These are phyloP conservation scores for Brachylomia viminalis DNA, from an alignment of 2,888 invertebrate species.

Conservation along the genomic window DNA sequence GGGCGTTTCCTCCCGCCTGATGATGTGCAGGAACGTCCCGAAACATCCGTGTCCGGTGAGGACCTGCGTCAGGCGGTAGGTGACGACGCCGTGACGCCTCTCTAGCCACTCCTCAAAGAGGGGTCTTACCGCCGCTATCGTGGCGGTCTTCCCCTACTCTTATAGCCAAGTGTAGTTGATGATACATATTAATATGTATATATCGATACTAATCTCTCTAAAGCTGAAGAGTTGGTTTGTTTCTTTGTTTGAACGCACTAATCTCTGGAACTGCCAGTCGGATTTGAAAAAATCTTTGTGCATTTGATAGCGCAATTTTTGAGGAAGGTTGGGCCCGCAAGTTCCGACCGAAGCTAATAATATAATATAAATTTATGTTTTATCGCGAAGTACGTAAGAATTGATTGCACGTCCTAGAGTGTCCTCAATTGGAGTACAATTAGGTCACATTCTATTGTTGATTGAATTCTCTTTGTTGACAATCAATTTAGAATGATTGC, in stretches of 20 bases:
- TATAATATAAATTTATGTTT: slow-evolving; percentile 30
- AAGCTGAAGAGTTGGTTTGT: neutral
- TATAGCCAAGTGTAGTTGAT: too few species aligned
- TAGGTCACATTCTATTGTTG: slow-evolving; percentile 34
- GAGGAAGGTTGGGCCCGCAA: neutral
- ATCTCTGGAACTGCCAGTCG: too few species aligned
- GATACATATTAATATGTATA: slow-evolving; percentile 9
- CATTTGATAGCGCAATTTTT: neutral
- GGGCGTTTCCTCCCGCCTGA: too few species aligned
- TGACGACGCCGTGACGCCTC: too few species aligned
- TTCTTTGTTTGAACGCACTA: too few species aligned
- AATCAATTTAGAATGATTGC: neutral
- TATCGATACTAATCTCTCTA: neutral
- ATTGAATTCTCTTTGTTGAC: slow-evolving; percentile 13
- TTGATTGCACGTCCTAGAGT: slow-evolving; percentile 37
- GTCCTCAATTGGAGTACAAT: slow-evolving; percentile 35
- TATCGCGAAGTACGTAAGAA: slow-evolving; percentile 35
- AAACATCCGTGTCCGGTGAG: too few species aligned
- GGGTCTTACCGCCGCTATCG: too few species aligned
- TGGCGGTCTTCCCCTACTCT: too few species aligned
- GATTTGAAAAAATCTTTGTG: neutral
- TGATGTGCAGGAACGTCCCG: too few species aligned
- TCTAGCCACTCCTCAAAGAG: too few species aligned
- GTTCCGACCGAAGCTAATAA: too few species aligned
- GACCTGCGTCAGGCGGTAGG: too few species aligned